Evolutionary conservation across 2,888 invertebrate species (phyloP).

Genomic region (Tachystola acroxantha): DNA sequence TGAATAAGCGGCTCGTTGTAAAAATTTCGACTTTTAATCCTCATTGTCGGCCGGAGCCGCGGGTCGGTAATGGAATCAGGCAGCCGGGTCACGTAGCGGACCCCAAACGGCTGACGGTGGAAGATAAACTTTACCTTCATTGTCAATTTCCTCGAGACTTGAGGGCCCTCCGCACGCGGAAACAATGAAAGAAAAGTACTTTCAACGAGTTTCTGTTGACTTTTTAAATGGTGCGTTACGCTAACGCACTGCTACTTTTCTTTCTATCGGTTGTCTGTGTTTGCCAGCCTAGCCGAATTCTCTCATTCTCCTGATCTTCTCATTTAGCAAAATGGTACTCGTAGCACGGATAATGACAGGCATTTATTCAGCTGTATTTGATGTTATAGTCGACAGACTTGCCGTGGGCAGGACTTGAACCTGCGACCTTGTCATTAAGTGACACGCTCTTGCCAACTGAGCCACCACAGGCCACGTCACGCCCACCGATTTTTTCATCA

Average conservation of each 20-base stretch:
- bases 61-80: conserved; percentile 3
- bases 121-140: conserved; percentile 75
- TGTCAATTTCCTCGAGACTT: conserved; percentile 69
- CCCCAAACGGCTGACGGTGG: conserved; percentile 66
- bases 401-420: no score
- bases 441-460: no score
- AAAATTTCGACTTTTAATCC: conserved; percentile 64
- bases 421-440: no score
- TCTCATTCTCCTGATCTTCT: neutral
- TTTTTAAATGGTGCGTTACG: conserved; percentile 56
- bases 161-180: conserved; percentile 57
- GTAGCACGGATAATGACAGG: no score
- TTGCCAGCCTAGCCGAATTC: neutral
- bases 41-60: conserved; percentile 41
- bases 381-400: no score
- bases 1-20: conserved; percentile 55
- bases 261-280: neutral
- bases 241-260: conserved; percentile 27
- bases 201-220: conserved; percentile 57
- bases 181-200: conserved; percentile 70
- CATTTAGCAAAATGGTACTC: no score
- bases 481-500: no score
- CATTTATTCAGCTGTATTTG: no score
- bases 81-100: conserved; percentile 63
- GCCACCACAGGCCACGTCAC: no score